Evolutionary conservation across 2,113 vertebrate genomes (phyloP).

Genomic region (Paramormyrops kingsleyae): DNA sequence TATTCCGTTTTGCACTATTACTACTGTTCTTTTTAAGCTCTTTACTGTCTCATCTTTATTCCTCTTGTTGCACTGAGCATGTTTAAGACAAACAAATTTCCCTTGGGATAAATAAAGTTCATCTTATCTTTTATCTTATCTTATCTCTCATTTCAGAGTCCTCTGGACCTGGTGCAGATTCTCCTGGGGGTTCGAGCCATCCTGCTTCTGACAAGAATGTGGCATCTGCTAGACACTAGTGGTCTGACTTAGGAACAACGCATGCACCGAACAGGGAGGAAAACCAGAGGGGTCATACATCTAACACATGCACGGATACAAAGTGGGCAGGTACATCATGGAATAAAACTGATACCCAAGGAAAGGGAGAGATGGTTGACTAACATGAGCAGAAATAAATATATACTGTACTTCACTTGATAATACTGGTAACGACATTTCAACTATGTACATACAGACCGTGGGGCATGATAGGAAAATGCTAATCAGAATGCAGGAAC

Average conservation of each 20-base stretch:
- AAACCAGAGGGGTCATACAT: neutral
- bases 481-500: too few relatives aligned
- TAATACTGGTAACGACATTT: neutral
- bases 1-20: too few relatives aligned
- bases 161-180: neutral
- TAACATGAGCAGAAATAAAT: neutral
- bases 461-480: too few relatives aligned
- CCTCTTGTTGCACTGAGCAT: too few relatives aligned
- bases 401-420: neutral
- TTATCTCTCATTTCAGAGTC: neutral
- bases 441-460: too few relatives aligned
- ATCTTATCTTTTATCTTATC: too few relatives aligned
- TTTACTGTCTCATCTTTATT: too few relatives aligned
- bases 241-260: neutral
- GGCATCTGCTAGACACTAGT: neutral
- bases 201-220: neutral
- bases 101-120: too few relatives aligned
- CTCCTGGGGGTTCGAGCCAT: neutral
- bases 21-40: too few relatives aligned
- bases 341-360: neutral
- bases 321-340: neutral
- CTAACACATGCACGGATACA: neutral
- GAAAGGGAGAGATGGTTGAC: too few relatives aligned
- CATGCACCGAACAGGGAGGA: neutral
- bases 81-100: too few relatives aligned